Percentiles rank a stretch among this genome's conserved stretches.
Conservation (phyloP, 2,113 vertebrate species). For the Anarhynchus alexandrinus region DNA sequence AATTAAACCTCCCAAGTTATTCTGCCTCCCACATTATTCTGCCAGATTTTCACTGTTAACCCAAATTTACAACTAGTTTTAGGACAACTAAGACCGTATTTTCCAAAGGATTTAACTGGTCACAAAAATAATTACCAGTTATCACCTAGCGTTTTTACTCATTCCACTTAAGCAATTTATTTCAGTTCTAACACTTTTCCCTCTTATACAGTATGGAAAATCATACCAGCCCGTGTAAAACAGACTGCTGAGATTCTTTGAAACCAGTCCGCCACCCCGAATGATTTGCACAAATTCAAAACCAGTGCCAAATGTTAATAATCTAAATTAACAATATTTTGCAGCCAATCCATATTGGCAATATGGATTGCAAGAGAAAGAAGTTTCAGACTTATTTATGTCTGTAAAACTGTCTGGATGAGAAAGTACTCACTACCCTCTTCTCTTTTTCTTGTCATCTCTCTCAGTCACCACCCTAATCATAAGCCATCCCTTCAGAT, state of each 20-base stretch:
- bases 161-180: not conserved
- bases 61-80: not conserved
- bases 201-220: not conserved
- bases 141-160: not conserved
- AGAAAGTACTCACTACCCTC: not conserved
- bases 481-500: not conserved
- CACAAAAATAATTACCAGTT: not conserved
- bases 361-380: not conserved
- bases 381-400: not conserved
- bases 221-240: not conserved
- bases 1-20: not conserved
- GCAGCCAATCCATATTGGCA: not conserved
- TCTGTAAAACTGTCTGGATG: not conserved
- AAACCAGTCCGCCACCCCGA: not conserved
- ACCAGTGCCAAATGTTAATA: not conserved
- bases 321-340: not conserved
- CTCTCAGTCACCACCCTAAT: conserved; percentile 22
- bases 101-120: not conserved
- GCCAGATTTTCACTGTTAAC: not conserved
- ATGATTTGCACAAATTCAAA: not conserved
- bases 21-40: not conserved
- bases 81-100: not conserved
- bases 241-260: not conserved
- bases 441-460: not conserved
- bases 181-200: not conserved